Evolutionary conservation across 2,888 invertebrate species (phyloP), one percentile per base, ranked within the genome.

Genomic region (Griposia aprilina): DNA sequence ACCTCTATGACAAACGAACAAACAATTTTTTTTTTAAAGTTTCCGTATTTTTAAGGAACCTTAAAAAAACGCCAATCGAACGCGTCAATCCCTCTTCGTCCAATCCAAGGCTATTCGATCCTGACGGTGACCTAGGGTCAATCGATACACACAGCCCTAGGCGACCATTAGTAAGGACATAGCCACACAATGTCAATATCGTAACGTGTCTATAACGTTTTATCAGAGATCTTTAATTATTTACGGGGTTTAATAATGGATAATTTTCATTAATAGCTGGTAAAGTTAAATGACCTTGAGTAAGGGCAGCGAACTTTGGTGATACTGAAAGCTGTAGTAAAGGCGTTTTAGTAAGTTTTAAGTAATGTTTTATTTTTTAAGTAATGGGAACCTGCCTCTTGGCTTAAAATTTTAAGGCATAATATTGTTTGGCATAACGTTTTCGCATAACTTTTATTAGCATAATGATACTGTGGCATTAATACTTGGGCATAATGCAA

Each of bases 71-170:
- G 48, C 26, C 30, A 45, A 65, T 30, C 13, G 23, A 80, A 57
- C 57, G 30, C 23, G 10, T 67, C 26, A 23, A 57, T 60, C 48
- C 50, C 52, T 15, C 26, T 23, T 30, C 3, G 66, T 63, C 36
- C 7, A 11, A 62, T 7, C 62, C 73, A 83, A 78, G 78, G 74
- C 62, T 30, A 57, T 70, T 65, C 36, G 71, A 68, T 86, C 26
- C 83, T 70, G 36, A 73, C 68, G 76, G 76, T 81, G 78, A 79
- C 80, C 60, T 70, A 26, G 65, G 85, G 80, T 81, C 78, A 87
- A 89, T 87, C 87, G 73, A 87, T 87, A 84, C n/a, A 52, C 36
- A 73, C n/a, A 63, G 63, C 76, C 67, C 69, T 71, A 79, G 45
- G 70, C 74, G 55, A 72, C 71, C 48, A 59, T 52, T 57, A 63